Evolutionary conservation across 2,113 vertebrate species (phyloP).

Genomic region (Pteronura brasiliensis): DNA sequence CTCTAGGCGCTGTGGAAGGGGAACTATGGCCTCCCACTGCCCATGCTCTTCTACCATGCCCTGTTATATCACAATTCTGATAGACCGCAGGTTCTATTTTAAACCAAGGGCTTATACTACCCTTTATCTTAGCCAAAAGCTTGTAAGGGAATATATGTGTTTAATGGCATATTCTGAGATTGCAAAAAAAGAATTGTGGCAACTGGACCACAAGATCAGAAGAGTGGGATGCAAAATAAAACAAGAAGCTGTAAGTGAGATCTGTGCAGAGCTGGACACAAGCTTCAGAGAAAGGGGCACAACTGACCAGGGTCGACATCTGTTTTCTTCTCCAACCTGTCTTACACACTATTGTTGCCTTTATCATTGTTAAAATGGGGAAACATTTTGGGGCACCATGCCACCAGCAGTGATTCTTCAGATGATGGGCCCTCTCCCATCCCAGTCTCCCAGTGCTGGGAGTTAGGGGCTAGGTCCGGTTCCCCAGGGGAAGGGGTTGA

Average conservation of each 20-base stretch:
- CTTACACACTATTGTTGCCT: background rate
- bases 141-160: background rate
- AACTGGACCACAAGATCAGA: background rate
- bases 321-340: background rate
- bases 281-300: background rate
- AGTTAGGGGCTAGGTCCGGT: conserved; percentile 51
- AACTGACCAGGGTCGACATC: background rate
- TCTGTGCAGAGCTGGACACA: background rate
- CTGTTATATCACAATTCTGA: background rate
- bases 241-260: background rate
- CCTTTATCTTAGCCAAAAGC: background rate
- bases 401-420: background rate
- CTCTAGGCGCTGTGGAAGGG: background rate
- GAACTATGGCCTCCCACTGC: background rate
- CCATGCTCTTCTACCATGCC: background rate
- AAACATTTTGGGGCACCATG: background rate
- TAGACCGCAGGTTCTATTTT: background rate
- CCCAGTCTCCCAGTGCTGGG: conserved; percentile 72
- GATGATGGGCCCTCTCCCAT: background rate
- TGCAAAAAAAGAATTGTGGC: background rate
- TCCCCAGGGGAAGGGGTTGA: conserved; percentile 78
- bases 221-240: background rate
- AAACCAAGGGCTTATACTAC: background rate
- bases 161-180: background rate
- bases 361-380: background rate